Evolutionary conservation across 2,888 invertebrate species (phyloP).

Genomic region (Daptonema setosum): DNA sequence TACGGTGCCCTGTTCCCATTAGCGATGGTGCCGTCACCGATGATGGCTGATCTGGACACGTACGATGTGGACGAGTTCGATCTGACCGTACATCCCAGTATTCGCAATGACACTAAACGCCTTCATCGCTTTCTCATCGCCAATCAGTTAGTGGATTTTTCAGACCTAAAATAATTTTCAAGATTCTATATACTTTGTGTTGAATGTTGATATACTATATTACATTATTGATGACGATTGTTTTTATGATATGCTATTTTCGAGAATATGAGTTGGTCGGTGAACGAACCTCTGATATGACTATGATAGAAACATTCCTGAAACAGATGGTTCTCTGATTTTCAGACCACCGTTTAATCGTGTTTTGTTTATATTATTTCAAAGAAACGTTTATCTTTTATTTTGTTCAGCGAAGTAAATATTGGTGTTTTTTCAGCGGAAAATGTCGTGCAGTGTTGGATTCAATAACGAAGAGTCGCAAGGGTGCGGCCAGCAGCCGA

Average conservation of each 20-base stretch:
- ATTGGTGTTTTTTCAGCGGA: slow-evolving; percentile 15
- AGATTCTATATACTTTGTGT: background rate
- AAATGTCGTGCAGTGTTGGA: slow-evolving; percentile 23
- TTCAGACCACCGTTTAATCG: too few species aligned
- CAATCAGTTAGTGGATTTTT: slow-evolving; percentile 44
- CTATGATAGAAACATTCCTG: too few species aligned
- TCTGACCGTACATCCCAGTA: slow-evolving; percentile 50
- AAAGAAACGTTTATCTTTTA: too few species aligned
- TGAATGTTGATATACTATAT: background rate
- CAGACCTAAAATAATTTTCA: background rate
- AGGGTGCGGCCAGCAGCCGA: slow-evolving; percentile 55
- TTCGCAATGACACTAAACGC: slow-evolving; percentile 53
- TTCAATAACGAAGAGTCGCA: slow-evolving; percentile 24
- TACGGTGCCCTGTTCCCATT: slow-evolving; percentile 61
- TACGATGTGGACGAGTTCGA: background rate
- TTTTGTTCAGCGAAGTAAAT: background rate
- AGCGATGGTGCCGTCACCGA: slow-evolving; percentile 48
- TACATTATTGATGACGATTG: too few species aligned
- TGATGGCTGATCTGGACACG: background rate
- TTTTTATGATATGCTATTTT: too few species aligned
- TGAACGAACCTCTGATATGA: too few species aligned
- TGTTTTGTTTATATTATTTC: too few species aligned
- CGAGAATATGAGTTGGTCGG: too few species aligned
- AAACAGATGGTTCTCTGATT: too few species aligned
- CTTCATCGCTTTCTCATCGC: slow-evolving; percentile 62